Conservation (phyloP, 2,888 invertebrate genomes). For the Sarcophaga subvicina region DNA sequence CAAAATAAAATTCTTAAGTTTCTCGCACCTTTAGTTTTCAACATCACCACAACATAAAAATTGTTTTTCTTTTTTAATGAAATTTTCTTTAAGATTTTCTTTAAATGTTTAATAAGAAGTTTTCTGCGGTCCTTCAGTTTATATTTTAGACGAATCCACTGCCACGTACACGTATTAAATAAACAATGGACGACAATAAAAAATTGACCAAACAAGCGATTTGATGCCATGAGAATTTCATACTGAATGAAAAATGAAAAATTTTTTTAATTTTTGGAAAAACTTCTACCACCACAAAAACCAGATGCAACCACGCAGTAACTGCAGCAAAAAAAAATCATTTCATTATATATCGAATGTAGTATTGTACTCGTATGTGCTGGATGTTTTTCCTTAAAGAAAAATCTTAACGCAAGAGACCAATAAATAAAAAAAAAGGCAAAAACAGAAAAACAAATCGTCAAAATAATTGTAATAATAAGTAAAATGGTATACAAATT, state of each 20-base stretch:
- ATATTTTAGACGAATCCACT: slow-evolving; percentile 49
- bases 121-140: slow-evolving; percentile 40
- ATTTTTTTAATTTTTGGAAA: slow-evolving; percentile 34
- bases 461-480: slow-evolving; percentile 23
- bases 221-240: slow-evolving; percentile 67
- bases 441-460: slow-evolving; percentile 1
- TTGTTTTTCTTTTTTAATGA: slow-evolving; percentile 21
- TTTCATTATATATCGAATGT: slow-evolving; percentile 41
- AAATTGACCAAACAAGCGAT: slow-evolving; percentile 62
- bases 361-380: slow-evolving; percentile 39
- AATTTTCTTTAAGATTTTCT: slow-evolving; percentile 27
- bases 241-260: slow-evolving; percentile 60
- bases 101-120: slow-evolving; percentile 13
- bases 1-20: neutral
- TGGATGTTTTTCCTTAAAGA: slow-evolving; percentile 34
- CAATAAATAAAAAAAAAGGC: slow-evolving; percentile 16
- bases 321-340: slow-evolving; percentile 45
- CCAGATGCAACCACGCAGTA: slow-evolving; percentile 69
- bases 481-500: slow-evolving; percentile 44
- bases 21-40: slow-evolving; percentile 63
- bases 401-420: slow-evolving; percentile 44
- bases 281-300: slow-evolving; percentile 63
- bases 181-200: slow-evolving; percentile 50
- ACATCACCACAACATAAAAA: slow-evolving; percentile 58
- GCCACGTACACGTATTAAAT: slow-evolving; percentile 63